These are phyloP conservation scores for Helicoverpa assulta DNA, from an alignment of 2,888 invertebrate species.

Conservation along the genomic window DNA sequence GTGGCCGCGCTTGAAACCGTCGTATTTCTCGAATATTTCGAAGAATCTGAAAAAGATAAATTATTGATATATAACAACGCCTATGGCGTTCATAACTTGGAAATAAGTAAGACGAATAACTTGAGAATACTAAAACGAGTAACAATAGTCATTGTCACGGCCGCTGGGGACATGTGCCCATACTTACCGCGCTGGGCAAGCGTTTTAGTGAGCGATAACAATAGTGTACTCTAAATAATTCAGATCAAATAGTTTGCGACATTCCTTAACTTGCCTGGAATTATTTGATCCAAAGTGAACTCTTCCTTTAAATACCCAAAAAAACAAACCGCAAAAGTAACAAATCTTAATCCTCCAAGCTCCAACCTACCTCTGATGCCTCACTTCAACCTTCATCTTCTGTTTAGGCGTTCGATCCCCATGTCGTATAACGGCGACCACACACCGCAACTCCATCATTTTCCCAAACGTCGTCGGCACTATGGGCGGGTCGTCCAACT, in stretches of 20 bases:
- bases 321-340: no score
- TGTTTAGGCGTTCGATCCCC: conserved; percentile 99
- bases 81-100: not conserved
- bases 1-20: conserved; percentile 98
- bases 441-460: conserved; percentile 98
- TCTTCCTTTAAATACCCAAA: no score
- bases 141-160: no score
- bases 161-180: no score
- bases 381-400: conserved; percentile 99
- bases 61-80: not conserved
- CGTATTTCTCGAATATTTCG: conserved; percentile 99
- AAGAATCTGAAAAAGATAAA: conserved; percentile 93
- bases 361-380: conserved; percentile 95
- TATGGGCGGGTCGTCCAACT: conserved; percentile 99
- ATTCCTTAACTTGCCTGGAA: no score
- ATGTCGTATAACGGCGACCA: conserved; percentile 99
- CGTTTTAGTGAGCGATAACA: no score
- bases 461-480: conserved; percentile 99
- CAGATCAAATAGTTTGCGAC: no score
- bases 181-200: no score
- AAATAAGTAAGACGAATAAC: no score
- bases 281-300: no score
- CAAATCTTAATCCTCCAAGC: not conserved
- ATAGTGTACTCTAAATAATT: no score
- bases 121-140: no score